Evolutionary conservation across 2,888 invertebrate species (phyloP).

Genomic region (Aporophyla lueneburgensis): DNA sequence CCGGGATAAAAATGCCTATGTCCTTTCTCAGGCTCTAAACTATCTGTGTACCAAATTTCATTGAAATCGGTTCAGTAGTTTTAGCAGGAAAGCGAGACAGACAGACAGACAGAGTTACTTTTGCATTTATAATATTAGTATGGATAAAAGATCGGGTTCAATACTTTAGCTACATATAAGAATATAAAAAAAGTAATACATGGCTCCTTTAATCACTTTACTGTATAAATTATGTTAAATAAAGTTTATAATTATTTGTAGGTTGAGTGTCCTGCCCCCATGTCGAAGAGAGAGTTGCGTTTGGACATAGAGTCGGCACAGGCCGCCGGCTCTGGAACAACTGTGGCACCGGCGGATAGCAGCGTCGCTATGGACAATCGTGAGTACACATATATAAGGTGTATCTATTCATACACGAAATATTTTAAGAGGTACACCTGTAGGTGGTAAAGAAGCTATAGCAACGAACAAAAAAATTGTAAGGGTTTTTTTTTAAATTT

Average conservation of each 20-base stretch:
- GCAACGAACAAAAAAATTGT: too few relatives aligned
- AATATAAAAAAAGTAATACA: not conserved
- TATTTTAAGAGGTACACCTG: too few relatives aligned
- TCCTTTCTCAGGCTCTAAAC: too few relatives aligned
- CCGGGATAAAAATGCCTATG: too few relatives aligned
- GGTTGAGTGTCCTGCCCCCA: conserved; percentile 73
- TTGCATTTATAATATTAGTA: too few relatives aligned
- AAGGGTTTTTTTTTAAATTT: too few relatives aligned
- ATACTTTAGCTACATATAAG: not conserved
- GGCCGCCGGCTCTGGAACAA: conserved; percentile 78
- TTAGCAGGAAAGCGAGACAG: too few relatives aligned
- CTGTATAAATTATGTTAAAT: not conserved
- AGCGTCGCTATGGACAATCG: conserved; percentile 73
- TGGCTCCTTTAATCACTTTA: not conserved
- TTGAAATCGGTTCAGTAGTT: too few relatives aligned
- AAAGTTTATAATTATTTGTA: conserved; percentile 53
- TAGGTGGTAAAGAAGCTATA: too few relatives aligned
- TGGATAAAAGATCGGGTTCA: not conserved
- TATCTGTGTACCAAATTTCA: too few relatives aligned
- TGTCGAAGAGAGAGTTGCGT: conserved; percentile 75
- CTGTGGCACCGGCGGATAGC: conserved; percentile 64
- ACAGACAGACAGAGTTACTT: too few relatives aligned
- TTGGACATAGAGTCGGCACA: conserved; percentile 77
- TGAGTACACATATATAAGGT: conserved; percentile 73
- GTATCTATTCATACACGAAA: too few relatives aligned